A percentile compares a stretch with the other conserved stretches of the same genome.
Evolutionary conservation across 2,888 invertebrate species (phyloP).

Genomic region (Pecten maximus): DNA sequence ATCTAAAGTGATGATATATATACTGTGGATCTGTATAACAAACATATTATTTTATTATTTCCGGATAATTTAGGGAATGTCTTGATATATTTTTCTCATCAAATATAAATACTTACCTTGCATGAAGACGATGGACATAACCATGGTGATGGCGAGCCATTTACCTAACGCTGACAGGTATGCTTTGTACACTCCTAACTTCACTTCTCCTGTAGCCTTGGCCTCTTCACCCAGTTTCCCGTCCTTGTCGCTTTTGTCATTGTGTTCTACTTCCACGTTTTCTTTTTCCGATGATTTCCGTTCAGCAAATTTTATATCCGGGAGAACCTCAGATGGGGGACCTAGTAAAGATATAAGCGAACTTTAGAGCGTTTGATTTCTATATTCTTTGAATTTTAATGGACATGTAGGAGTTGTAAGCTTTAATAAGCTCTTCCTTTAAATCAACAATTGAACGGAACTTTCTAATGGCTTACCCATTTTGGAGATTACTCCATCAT

Average conservation of each 20-base stretch:
- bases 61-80: background rate
- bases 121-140: slow-evolving; percentile 92
- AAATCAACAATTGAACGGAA: too few relatives aligned
- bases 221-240: slow-evolving; percentile 80
- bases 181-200: slow-evolving; percentile 89
- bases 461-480: slow-evolving; percentile 84
- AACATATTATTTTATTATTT: too few relatives aligned
- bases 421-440: too few relatives aligned
- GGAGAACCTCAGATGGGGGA: slow-evolving; percentile 67
- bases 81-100: background rate
- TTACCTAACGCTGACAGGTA: slow-evolving; percentile 92
- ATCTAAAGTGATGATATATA: too few relatives aligned
- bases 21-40: too few relatives aligned
- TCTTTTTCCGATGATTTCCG: slow-evolving; percentile 80
- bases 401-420: too few relatives aligned
- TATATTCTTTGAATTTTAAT: background rate
- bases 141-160: slow-evolving; percentile 85
- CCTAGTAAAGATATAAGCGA: slow-evolving; percentile 57
- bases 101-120: slow-evolving; percentile 84
- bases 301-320: slow-evolving; percentile 73
- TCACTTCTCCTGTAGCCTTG: slow-evolving; percentile 84
- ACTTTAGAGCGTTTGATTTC: too few relatives aligned
- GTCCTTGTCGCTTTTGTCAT: slow-evolving; percentile 39
- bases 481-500: slow-evolving; percentile 87
- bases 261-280: slow-evolving; percentile 35